Conservation (phyloP, 23 tunicate genomes). For the Phallusia fumigata region DNA sequence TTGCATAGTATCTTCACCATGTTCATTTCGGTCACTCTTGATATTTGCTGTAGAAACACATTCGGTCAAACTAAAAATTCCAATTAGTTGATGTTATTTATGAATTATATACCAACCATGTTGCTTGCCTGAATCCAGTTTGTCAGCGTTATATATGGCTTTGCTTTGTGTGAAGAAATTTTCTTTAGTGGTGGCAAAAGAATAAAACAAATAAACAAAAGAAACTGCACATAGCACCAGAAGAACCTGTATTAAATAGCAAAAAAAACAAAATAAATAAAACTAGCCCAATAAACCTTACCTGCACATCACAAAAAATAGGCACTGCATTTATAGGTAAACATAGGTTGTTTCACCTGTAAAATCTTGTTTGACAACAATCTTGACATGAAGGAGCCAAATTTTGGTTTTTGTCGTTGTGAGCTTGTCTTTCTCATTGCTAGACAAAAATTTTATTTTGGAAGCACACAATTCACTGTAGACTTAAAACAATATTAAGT, state of each 20-base stretch:
- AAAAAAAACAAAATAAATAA: too few species aligned
- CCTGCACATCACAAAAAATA: too few species aligned
- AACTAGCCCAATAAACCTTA: too few species aligned
- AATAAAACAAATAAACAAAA: slow-evolving; percentile 55
- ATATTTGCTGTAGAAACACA: slow-evolving; percentile 9
- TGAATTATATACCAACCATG: background rate
- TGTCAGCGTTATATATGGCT: slow-evolving; percentile 30
- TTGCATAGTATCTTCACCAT: slow-evolving; percentile 8
- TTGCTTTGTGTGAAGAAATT: slow-evolving; percentile 27
- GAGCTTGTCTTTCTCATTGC: background rate
- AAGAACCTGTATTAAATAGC: too few species aligned
- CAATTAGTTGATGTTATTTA: background rate
- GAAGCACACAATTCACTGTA: too few species aligned
- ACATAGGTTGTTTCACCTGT: background rate
- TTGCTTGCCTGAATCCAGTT: background rate
- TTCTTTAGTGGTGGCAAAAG: slow-evolving; percentile 47
- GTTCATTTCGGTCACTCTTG: background rate
- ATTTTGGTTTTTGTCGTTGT: background rate
- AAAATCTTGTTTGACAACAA: background rate
- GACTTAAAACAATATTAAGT: too few species aligned
- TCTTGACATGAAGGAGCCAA: background rate
- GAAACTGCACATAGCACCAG: slow-evolving; percentile 24
- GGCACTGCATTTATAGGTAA: too few species aligned
- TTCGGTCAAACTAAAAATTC: background rate
- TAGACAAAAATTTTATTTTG: background rate